Conservation (phyloP, 2,113 vertebrate species). For the Hyla sarda region DNA sequence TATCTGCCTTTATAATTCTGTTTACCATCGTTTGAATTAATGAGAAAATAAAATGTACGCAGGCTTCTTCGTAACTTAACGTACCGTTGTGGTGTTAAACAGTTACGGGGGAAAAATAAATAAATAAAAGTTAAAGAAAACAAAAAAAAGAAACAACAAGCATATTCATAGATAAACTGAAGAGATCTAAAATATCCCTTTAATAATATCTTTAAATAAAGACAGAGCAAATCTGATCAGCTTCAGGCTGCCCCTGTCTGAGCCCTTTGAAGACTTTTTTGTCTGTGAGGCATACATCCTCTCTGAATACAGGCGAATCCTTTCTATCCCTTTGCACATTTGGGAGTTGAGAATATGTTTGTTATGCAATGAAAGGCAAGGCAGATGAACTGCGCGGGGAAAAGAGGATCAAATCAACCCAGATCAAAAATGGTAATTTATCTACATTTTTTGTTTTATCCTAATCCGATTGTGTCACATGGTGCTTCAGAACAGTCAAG, state of each 20-base stretch:
- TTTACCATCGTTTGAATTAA: slow-evolving; percentile 67
- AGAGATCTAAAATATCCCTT: slow-evolving; percentile 40
- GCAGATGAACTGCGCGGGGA: slow-evolving; percentile 49
- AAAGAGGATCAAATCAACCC: slow-evolving; percentile 57
- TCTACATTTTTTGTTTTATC: slow-evolving; percentile 58
- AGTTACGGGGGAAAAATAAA: slow-evolving; percentile 58
- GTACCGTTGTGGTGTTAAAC: slow-evolving; percentile 43
- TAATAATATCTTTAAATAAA: slow-evolving; percentile 54
- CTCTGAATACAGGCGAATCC: slow-evolving; percentile 49
- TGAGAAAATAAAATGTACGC: slow-evolving; percentile 70
- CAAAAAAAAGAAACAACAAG: slow-evolving; percentile 56
- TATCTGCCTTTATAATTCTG: slow-evolving; percentile 71
- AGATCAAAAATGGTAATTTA: slow-evolving; percentile 62
- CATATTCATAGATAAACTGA: slow-evolving; percentile 31
- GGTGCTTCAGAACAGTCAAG: slow-evolving; percentile 36
- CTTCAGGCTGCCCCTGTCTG: slow-evolving; percentile 48
- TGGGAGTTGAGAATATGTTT: slow-evolving; percentile 59
- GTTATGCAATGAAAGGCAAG: slow-evolving; percentile 58
- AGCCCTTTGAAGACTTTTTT: slow-evolving; percentile 58
- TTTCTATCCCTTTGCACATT: slow-evolving; percentile 57
- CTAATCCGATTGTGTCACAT: slow-evolving; percentile 55
- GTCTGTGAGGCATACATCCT: slow-evolving; percentile 54
- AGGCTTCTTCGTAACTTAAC: slow-evolving; percentile 60
- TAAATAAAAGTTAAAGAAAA: slow-evolving; percentile 10
- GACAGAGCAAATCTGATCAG: slow-evolving; percentile 41